Evolutionary conservation across 2,113 vertebrate genomes (phyloP), one percentile per base, ranked within the genome.

Genomic region (Sialia sialis): DNA sequence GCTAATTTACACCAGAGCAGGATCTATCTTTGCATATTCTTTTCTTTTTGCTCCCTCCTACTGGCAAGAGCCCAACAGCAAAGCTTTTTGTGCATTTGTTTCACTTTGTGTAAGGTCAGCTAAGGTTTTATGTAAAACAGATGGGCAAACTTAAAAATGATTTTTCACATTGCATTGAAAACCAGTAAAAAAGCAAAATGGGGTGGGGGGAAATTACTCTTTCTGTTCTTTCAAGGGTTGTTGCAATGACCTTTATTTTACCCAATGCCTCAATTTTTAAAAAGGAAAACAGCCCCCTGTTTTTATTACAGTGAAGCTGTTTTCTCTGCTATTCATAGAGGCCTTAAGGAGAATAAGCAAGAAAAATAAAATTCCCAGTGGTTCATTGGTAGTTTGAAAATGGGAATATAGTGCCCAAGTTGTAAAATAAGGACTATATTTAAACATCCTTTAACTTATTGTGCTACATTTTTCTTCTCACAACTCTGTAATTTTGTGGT

Each of bases 41-140:
- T 93, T 59, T 75, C 44, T 85, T 94, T 83, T 81, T 62, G n/a
- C 46, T 60, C 68, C 25, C 43, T 84, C 41, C 93, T 79, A 62
- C 67, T 91, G 93, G 84, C 94, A 95, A 84, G 67, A 89, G 58
- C 86, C 79, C 95, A 96, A 87, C 20, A 87, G 67, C 69, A 86
- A 95, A 83, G 83, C 44, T 85, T 92, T 87, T 73, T 93, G 90
- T 95, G 76, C 94, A 70, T 97, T 97, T 94, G 93, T 91, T 96
- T 96, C 72, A 77, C 55, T 97, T 92, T 83, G 72, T 83, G 74
- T 94, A 93, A 97, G 88, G 94, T 97, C 93, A 95, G 55, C 86
- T 95, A 89, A 96, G 92, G 87, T 60, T 94, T 95, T 97, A 96
- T 95, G 79, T 86, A 95, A 96, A 97, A 96, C 96, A 87, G 39